Evolutionary conservation across 2,888 invertebrate genomes (phyloP), one percentile per base, ranked within the genome.

Genomic region (Leucania comma): DNA sequence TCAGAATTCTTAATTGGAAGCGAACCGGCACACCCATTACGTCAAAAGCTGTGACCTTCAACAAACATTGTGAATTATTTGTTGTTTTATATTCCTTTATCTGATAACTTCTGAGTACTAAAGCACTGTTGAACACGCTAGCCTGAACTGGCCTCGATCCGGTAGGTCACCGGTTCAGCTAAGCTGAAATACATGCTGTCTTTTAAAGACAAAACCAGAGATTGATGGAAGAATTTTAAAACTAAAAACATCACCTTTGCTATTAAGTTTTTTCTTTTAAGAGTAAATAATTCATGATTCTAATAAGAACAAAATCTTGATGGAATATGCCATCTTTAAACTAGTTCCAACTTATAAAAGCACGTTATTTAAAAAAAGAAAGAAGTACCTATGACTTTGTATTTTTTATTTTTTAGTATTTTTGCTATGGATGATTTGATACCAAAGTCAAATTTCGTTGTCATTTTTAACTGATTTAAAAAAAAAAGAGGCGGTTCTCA

Each of bases 11-110:
- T 76, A 76, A 72, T 61, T 64, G 12, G 46, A 51, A 72, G 24
- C 14, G 20, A 77, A 54, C 53, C 24, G 42, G 57, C 56, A 46
- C 64, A 38, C 46, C 59, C 48, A 26, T 46, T 51, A 42, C 56
- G 35, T 46, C 24, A 42, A 12, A 48, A 67, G 54, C 38, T 53
- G 17, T 68, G 38, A 77, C 77, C 72, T 77, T 54, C 60, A 64
- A 51, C 75, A 48, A 29, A 48, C 32, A 22, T 67, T 77, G 69
- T 59, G 22, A 59, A 74, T 68, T 64, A 72, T 76, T 80, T 66
- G 32, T 76, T 68, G 56, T 72, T 61, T 26, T 67, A 73, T 58
- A 62, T 66, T 26, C 24, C 46, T 56, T 22, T 59, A 68, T 51
- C 54, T 65, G 66, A 61, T 71, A 62, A 51, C 42, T 70, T 64